Evolutionary conservation across 2,888 invertebrate species (phyloP).

Genomic region (Parapristionchus giblindavisi): DNA sequence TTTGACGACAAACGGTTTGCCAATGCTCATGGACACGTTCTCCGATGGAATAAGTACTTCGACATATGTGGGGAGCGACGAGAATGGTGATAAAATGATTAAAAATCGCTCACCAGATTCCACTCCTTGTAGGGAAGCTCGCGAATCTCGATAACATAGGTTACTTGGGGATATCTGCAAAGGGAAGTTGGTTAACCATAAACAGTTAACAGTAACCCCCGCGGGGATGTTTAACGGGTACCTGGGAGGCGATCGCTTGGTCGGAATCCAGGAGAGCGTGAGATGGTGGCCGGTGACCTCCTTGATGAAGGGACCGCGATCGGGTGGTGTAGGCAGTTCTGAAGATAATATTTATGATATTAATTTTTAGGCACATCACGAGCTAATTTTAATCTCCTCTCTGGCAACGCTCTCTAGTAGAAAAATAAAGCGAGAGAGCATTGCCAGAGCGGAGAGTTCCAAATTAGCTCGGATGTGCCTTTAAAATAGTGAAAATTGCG

Average conservation of each 20-base stretch:
- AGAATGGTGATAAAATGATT: not conserved
- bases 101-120: slow-evolving; percentile 81
- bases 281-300: slow-evolving; percentile 89
- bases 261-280: slow-evolving; percentile 91
- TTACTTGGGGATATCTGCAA: slow-evolving; percentile 81
- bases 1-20: too few relatives aligned
- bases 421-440: too few relatives aligned
- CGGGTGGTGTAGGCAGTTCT: slow-evolving; percentile 86
- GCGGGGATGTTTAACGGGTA: not conserved
- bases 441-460: too few relatives aligned
- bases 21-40: too few relatives aligned
- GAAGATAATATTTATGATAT: not conserved
- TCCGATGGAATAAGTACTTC: too few relatives aligned
- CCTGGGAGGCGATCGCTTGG: slow-evolving; percentile 83
- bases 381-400: too few relatives aligned
- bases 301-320: slow-evolving; percentile 89
- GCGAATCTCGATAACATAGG: slow-evolving; percentile 93
- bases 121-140: slow-evolving; percentile 91
- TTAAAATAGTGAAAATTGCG: too few relatives aligned
- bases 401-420: too few relatives aligned
- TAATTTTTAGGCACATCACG: slow-evolving; percentile 23
- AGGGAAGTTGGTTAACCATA: not conserved
- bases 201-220: not conserved
- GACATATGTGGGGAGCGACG: too few relatives aligned
- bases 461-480: too few relatives aligned